phyloP scores from a whole-genome alignment of 2,113 vertebrate genomes.

The Terrapene triunguis region DNA sequence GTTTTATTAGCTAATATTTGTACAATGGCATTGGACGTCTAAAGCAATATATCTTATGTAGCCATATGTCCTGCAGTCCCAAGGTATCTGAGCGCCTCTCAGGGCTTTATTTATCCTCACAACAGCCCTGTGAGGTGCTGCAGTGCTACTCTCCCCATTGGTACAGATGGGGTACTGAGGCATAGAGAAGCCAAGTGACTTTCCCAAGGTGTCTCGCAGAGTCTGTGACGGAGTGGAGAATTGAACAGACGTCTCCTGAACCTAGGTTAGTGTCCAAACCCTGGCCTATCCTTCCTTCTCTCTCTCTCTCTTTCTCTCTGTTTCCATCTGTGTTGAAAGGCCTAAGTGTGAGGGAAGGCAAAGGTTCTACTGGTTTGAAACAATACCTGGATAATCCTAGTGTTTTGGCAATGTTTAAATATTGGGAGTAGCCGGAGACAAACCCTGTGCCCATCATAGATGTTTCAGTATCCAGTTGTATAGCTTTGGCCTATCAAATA shows the following conservation, averaged over 20 bases:
- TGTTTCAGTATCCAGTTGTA: neutral
- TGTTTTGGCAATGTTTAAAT: neutral
- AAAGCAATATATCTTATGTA: neutral
- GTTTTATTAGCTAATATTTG: neutral
- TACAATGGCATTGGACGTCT: neutral
- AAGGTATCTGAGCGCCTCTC: neutral
- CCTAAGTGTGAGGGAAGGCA: neutral
- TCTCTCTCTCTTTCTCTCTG: neutral
- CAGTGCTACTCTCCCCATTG: neutral
- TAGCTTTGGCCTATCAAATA: neutral
- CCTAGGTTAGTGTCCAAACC: neutral
- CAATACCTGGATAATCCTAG: neutral
- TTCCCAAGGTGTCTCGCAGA: neutral
- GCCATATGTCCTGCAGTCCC: fast-evolving
- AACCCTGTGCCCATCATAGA: neutral
- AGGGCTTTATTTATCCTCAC: neutral
- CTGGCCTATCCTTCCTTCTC: neutral
- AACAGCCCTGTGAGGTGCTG: neutral
- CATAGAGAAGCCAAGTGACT: neutral
- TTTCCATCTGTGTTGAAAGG: neutral
- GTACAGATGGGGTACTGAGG: neutral
- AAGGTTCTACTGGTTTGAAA: neutral
- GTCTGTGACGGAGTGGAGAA: neutral
- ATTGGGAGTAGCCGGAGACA: neutral
- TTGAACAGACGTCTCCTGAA: fast-evolving